Evolutionary conservation across 1,140 invertebrate genomes (phyloP), one percentile per base, ranked within the genome.

Genomic region (Formica selysi): DNA sequence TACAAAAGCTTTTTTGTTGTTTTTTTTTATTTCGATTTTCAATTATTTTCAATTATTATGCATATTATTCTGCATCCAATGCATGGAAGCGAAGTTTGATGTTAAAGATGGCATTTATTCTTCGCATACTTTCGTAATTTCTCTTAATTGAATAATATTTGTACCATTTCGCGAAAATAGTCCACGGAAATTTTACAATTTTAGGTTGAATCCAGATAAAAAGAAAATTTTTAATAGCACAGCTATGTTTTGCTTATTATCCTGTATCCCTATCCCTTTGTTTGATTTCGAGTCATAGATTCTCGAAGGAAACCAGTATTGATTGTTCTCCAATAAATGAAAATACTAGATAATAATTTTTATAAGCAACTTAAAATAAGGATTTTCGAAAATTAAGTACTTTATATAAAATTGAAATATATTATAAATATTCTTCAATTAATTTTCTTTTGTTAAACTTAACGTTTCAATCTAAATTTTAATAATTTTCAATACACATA

Each of bases 81-180:
- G n/a, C 11, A 22, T 19, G 57, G n/a, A 65, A 78, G 19, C 19
- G 61, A 65, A 78, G 32, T 36, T 44, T 57, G 0, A 80, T 38
- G 36, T 29, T 65, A 36, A 29, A 48, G 6, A 61, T 61, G 26
- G 16, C 22, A 16, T 64, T 84, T 6, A 54, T 44, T 62, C 8
- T 36, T 85, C 16, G n/a, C 5, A 36, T 59, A 22, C n/a, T 38
- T 61, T 19, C 8, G 22, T 38, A 26, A 59, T 76, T 3, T 26
- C 4, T 59, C 54, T n/a, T 22, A 19, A 2, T 76, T 38, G 16
- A 11, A 16, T 13, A 41, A 61, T 2, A 36, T 38, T 22, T 38
- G 1, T 57, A 38, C 8, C 26, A 32, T 74, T 36, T 74, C 10
- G 13, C 32, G 6, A 57, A 57, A 38, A 10, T 59, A 11, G 8